Evolutionary conservation across 2,113 vertebrate genomes (phyloP), one percentile per base, ranked within the genome.

Genomic region (Dicerorhinus sumatrensis): DNA sequence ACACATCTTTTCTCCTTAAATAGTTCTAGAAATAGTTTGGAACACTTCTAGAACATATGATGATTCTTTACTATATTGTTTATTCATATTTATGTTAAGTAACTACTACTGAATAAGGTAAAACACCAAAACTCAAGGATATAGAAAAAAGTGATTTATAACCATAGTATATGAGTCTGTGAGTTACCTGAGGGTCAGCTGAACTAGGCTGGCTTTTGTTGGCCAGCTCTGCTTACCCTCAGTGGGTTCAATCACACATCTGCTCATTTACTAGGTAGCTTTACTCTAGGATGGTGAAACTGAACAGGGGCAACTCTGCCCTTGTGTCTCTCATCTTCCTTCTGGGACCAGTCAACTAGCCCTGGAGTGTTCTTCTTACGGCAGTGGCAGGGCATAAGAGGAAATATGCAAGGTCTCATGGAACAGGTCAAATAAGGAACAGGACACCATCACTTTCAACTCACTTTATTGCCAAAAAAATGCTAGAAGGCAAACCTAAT

Each of bases 241-340:
- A 21, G 9, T 3, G 5, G 14, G 3, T 31, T n/a, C 73, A 18
- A 0, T 58, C 17, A 1, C 25, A 1, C 31, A n/a, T 9, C 31
- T 10, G 10, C 13, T 58, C 31, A 8, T 23, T 65, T 31, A 6
- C 33, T 16, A 18, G 16, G 33, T 6, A 46, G 29, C 21, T 89
- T 21, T 72, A 0, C 65, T 12, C 3, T 33, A 39, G 21, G 5
- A 16, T 65, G 31, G 20, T 18, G 58, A 33, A 25, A 3, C 20
- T 60, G n/a, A n/a, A 29, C 2, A 31, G 51, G 9, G n/a, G 31
- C 46, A 76, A 0, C 14, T 21, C 21, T 23, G 23, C 20, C 23
- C 2, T 4, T 33, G 33, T 1, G 18, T 10, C 23, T 65, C 17
- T 60, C 62, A 27, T 62, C 48, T 48, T 80, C 2, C 11, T 88